phyloP scores from a whole-genome alignment of 2,888 invertebrate species.

The Abrostola tripartita region DNA sequence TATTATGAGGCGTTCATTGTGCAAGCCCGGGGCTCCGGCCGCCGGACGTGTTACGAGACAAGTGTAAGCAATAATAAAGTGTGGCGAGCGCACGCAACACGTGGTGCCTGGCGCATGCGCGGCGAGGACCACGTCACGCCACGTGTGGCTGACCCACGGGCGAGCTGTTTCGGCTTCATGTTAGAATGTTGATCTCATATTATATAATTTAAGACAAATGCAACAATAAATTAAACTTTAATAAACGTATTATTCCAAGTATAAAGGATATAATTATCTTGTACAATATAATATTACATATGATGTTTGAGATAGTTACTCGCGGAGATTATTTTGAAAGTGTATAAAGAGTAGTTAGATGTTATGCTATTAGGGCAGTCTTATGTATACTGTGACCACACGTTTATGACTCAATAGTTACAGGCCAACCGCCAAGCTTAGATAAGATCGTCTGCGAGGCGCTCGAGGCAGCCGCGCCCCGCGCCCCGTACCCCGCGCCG shows the following conservation, averaged over 20 bases:
- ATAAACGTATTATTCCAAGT: slow-evolving; percentile 15
- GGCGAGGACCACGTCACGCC: background rate
- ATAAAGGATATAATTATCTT: slow-evolving; percentile 17
- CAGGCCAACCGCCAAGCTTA: slow-evolving; percentile 3
- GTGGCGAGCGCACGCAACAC: slow-evolving; percentile 12
- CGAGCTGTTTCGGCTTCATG: slow-evolving; percentile 20
- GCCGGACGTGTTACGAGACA: slow-evolving; percentile 29
- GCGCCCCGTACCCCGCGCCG: too few species aligned
- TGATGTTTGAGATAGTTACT: slow-evolving; percentile 29
- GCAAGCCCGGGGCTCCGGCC: slow-evolving; percentile 6
- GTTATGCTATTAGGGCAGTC: slow-evolving; percentile 49
- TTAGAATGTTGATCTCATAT: slow-evolving; percentile 22
- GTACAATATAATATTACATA: slow-evolving; percentile 14
- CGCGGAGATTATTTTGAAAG: slow-evolving; percentile 27
- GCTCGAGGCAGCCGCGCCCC: background rate
- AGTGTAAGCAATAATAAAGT: slow-evolving; percentile 58
- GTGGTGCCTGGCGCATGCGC: background rate
- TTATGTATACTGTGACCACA: slow-evolving; percentile 22
- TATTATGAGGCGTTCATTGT: slow-evolving; percentile 35
- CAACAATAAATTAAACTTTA: slow-evolving; percentile 34
- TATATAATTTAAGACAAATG: slow-evolving; percentile 28
- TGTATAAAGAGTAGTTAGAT: slow-evolving; percentile 51
- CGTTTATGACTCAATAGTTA: slow-evolving; percentile 28
- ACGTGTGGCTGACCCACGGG: too few species aligned
- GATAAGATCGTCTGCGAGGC: background rate